phyloP scores from a whole-genome alignment of 2,113 vertebrate genomes.

The Sylvia atricapilla region DNA sequence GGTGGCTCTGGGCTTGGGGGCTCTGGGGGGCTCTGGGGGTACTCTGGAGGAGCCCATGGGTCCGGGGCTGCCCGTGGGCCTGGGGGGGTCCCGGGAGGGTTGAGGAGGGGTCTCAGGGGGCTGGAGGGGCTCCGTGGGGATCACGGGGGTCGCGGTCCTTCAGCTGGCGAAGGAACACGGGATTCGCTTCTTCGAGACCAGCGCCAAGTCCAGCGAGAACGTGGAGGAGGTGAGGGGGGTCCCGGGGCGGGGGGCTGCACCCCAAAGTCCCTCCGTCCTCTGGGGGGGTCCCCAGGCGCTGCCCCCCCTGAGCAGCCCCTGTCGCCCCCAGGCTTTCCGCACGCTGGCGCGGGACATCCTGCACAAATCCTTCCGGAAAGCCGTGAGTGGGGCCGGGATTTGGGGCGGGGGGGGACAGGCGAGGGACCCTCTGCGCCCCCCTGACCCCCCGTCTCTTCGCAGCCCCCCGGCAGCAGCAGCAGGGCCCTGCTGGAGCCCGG shows the following conservation, averaged over 20 bases:
- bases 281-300: too few species aligned
- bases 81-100: too few species aligned
- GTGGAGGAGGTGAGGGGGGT: slow-evolving; percentile 72
- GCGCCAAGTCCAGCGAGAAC: slow-evolving; percentile 82
- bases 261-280: not conserved
- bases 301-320: not conserved
- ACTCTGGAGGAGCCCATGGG: too few species aligned
- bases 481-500: slow-evolving; percentile 28
- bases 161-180: slow-evolving; percentile 72
- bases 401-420: too few species aligned
- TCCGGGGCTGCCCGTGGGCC: too few species aligned
- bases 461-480: not conserved
- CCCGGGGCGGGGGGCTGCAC: not conserved
- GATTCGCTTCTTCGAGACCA: slow-evolving; percentile 94
- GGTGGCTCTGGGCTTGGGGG: too few species aligned
- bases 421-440: not conserved
- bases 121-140: not conserved
- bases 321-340: slow-evolving; percentile 77
- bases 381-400: slow-evolving; percentile 66
- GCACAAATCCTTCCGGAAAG: slow-evolving; percentile 81
- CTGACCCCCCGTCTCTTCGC: not conserved
- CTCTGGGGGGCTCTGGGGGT: too few species aligned
- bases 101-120: too few species aligned
- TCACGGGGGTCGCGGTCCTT: not conserved
- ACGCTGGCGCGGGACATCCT: slow-evolving; percentile 87